phyloP scores from a whole-genome alignment of 2,113 vertebrate genomes.

The Petromus typicus region DNA sequence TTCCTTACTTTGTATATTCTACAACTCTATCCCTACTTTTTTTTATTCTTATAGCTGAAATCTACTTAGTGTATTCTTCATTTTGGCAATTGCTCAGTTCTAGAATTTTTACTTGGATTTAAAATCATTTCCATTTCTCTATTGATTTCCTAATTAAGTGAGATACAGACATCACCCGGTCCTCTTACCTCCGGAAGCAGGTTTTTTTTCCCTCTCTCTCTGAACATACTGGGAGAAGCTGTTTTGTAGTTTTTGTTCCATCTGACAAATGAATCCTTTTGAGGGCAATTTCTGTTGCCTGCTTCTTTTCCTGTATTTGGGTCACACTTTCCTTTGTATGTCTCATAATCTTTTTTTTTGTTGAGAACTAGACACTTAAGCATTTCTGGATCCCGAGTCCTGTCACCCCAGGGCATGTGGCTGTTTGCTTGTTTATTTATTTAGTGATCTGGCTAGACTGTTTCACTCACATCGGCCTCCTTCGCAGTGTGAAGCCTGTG shows the following conservation, averaged over 20 bases:
- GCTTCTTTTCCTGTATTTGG: neutral
- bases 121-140: neutral
- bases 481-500: neutral
- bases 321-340: neutral
- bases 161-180: neutral
- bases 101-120: conserved; percentile 3
- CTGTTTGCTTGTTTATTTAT: neutral
- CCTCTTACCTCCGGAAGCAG: neutral
- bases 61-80: neutral
- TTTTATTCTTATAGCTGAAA: neutral
- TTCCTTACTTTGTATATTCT: neutral
- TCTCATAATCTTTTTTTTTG: neutral
- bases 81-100: neutral
- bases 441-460: neutral
- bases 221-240: neutral
- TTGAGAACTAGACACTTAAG: neutral
- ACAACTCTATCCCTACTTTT: neutral
- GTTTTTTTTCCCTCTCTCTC: neutral
- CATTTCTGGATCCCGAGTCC: neutral
- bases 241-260: conserved; percentile 8
- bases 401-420: neutral
- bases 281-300: neutral
- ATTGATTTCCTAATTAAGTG: neutral
- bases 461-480: neutral
- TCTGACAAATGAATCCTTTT: neutral